Evolutionary conservation across 2,113 vertebrate species (phyloP), one percentile per base, ranked within the genome.

Genomic region (Dasyurus viverrinus): DNA sequence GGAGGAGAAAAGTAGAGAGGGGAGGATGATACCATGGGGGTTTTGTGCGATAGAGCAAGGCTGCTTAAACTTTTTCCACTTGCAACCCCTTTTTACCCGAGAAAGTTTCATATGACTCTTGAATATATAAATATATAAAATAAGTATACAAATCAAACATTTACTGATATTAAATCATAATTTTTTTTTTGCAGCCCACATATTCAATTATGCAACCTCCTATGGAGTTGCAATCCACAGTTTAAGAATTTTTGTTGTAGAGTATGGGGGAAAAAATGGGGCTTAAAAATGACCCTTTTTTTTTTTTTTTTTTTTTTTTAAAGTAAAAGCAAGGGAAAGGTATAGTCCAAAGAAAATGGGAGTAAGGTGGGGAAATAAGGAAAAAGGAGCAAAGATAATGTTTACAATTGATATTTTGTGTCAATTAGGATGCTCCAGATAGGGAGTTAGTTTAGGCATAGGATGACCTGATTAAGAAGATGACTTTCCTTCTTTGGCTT

Each of bases 401-500:
- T n/a, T n/a, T 76, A 76, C 36, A n/a, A 19, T 76, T 76, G 60
- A n/a, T 89, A 52, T 90, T 93, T 47, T 95, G 9, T 94, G n/a
- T 54, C 55, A 36, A 36, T 54, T 48, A 1, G 57, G 60, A 36
- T 76, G 68, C 30, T n/a, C 68, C 36, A 36, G 60, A 91, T 27
- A 9, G 90, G 46, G 53, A 84, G 52, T 53, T 46, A 90, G 4
- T 55, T 23, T 57, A 92, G 89, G 90, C 10, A 68, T 36, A 6
- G 46, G 0, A 12, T 76, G 60, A 76, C 68, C 14, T 76, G 16
- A 30, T 76, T 36, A n/a, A n/a, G 68, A 36, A 48, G 68, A 47
- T 57, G 93, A 50, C 12, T 94, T 24, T 89, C 23, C 2, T 89
- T 53, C 5, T 27, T 36, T 36, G 68, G 3, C 57, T 60, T 60